Conservation (phyloP, 2,113 vertebrate genomes). For the Pygoscelis antarcticus region DNA sequence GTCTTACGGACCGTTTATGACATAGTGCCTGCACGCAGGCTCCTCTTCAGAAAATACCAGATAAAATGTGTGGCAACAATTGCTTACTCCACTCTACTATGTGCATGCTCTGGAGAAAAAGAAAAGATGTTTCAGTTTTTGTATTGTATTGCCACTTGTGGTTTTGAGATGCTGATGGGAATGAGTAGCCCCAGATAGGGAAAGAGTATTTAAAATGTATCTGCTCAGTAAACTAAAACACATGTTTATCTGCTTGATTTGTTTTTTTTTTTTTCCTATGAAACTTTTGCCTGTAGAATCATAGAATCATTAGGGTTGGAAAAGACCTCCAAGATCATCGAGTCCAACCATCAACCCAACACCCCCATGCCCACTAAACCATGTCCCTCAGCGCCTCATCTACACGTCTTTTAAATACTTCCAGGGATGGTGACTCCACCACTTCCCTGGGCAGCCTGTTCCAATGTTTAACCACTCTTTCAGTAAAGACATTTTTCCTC, state of each 20-base stretch:
- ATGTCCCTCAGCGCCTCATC: no score
- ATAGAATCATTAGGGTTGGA: no score
- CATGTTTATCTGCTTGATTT: background rate
- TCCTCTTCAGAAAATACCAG: background rate
- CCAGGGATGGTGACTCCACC: no score
- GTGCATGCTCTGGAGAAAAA: background rate
- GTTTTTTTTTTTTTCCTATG: background rate
- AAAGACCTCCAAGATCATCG: no score
- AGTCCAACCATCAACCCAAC: no score
- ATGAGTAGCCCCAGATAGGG: background rate
- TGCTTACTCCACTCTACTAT: background rate
- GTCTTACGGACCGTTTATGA: accelerated
- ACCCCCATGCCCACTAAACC: no score
- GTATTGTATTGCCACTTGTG: background rate
- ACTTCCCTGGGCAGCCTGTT: no score
- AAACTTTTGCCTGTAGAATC: background rate
- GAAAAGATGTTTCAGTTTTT: background rate
- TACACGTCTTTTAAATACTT: no score
- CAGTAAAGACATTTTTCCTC: no score
- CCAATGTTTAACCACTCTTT: no score
- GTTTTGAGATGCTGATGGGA: background rate
- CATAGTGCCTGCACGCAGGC: accelerated
- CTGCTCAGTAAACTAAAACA: background rate
- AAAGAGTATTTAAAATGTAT: background rate
- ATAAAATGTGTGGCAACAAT: background rate